Evolutionary conservation across 2,888 invertebrate genomes (phyloP), one percentile per base, ranked within the genome.

Genomic region (Tanypteryx hageni): DNA sequence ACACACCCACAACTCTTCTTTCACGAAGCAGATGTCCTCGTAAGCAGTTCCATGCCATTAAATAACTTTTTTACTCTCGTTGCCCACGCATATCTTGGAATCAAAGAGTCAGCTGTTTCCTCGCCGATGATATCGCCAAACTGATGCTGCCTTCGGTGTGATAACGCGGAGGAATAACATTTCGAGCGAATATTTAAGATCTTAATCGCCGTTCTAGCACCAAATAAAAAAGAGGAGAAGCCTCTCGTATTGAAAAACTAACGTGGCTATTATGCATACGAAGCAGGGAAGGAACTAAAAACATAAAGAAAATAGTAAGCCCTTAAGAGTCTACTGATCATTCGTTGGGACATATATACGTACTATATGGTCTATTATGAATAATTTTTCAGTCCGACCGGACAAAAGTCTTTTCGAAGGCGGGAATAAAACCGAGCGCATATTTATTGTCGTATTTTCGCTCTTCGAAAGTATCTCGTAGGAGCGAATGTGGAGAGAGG

Each of bases 21-120:
- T 58, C 86, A 86, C 27, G 59, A 59, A 18, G 85, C 86, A 86
- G 61, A 86, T 86, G 89, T 89, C 89, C 64, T 68, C 89, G 89
- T 68, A 68, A 89, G 64, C 44, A 89, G 89, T 89, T 68, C 89
- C 61, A 64, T 44, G 44, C 89, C 89, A 89, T 89, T 89, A 89
- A 89, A 89, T 89, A 89, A 89, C 89, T 44, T 89, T 89, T 89
- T 89, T 89, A 89, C 89, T 59, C 86, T 61, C 86, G 59, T 14
- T 86, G 89, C 64, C 89, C 89, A 56, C 64, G 64, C 89, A 44
- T 44, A 89, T 89, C 89, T 64, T 44, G 44, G 89, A 56, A 89
- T 89, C 89, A 27, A n/a, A 64, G 64, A 89, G 89, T 89, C 89
- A 89, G 89, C 89, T 64, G 89, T 89, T 64, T 68, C 64, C 89